Evolutionary conservation across 2,113 vertebrate species (phyloP).

Genomic region (Prionailurus bengalensis): DNA sequence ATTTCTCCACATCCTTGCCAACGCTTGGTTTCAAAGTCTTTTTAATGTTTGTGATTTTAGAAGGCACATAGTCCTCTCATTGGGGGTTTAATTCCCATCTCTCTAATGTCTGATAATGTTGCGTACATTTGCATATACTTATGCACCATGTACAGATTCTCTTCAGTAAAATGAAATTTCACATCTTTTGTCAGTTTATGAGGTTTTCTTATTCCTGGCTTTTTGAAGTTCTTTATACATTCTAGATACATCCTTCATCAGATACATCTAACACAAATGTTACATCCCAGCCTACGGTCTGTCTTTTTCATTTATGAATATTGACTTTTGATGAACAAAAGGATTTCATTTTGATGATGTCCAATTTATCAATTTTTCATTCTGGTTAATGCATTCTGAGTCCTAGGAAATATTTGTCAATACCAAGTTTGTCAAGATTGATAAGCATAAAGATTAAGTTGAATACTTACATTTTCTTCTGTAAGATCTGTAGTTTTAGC

Average conservation of each 20-base stretch:
- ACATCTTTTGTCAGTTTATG: background rate
- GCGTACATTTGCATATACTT: background rate
- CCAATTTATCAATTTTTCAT: background rate
- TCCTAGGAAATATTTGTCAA: background rate
- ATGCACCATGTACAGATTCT: background rate
- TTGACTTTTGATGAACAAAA: background rate
- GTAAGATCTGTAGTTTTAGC: background rate
- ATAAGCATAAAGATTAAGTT: background rate
- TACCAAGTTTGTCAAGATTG: background rate
- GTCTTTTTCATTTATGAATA: background rate
- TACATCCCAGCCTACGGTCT: background rate
- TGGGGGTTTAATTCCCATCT: background rate
- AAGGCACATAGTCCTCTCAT: background rate
- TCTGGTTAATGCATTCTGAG: background rate
- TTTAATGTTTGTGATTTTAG: background rate
- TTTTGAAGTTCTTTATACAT: background rate
- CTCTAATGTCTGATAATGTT: background rate
- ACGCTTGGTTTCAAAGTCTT: background rate
- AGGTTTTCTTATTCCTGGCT: background rate
- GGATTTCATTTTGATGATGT: background rate
- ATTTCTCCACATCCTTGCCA: background rate
- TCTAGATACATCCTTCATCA: background rate
- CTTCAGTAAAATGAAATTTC: background rate
- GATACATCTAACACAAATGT: background rate
- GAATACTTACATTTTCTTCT: background rate